Base-by-base conservation (phyloP, 2,888 invertebrate genomes). In the Lomographa bimaculata region DNA sequence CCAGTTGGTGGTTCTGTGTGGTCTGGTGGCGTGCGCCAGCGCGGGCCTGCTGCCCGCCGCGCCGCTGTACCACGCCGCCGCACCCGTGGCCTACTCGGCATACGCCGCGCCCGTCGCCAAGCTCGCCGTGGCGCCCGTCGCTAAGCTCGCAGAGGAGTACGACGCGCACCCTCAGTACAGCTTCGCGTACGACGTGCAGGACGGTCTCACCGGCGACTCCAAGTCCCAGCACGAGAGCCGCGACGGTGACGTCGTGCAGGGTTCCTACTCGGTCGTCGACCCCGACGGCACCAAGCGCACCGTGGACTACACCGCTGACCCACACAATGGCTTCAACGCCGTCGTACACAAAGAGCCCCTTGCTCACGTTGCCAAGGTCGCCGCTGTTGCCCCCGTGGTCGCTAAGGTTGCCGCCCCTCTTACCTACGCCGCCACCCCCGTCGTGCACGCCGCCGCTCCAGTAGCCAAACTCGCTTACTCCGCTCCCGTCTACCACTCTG, bases 271-370 rank as follows among this genome's bases (percentile, higher is more conserved):
- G 33, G 70, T 90, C 5, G 72, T 75, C 18, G 90, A 90, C 46
- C 71, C 90, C 34, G 89, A 90, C 50, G 90, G 90, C 50, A 81
- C 76, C 57, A 79, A 74, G 63, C 81, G 90, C 49, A 85, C 76
- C 29, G 90, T 90, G 2, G 87, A 90, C 44, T 90, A 90, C 71
- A 83, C 82, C 38, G 87, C 89, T 24, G 90, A 89, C 54, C 68
- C 71, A 11, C 68, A 83, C 57, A 81, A 87, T 42, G 89, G 90
- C 24, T 90, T 90, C 71, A 89, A 89, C 62, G 89, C 89, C 18
- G 84, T 89, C 16, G 90, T 90, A 2, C 79, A 69, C 63, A 79
- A 64, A 49, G 84, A 84, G 45, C 75, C 85, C 21, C 60, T 84
- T 60, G 64, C 48, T 6, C 70, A 58, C 67, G 69, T 70, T 30